Conservation (phyloP, 2,113 vertebrate species). For the Hippocampus mohnikei region DNA sequence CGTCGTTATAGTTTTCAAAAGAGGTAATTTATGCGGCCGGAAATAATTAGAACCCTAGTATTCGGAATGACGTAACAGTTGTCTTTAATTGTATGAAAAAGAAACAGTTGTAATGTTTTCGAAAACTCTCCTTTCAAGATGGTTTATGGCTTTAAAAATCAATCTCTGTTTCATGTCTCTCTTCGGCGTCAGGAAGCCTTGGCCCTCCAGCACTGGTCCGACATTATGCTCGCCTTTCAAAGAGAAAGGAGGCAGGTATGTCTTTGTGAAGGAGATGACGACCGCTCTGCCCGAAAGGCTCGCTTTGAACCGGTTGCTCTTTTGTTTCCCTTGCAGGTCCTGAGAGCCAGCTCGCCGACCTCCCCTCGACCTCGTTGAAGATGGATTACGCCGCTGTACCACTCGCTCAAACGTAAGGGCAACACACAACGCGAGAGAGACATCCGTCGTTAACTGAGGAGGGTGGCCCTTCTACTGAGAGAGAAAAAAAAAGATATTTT, state of each 20-base stretch:
- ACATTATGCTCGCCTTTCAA: slow-evolving; percentile 67
- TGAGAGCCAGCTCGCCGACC: slow-evolving; percentile 81
- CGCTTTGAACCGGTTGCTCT: background rate
- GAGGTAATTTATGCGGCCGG: too few relatives aligned
- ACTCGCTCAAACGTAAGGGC: slow-evolving; percentile 69
- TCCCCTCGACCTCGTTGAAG: slow-evolving; percentile 77
- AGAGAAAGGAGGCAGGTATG: slow-evolving; percentile 69
- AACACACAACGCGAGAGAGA: background rate
- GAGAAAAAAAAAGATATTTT: too few relatives aligned
- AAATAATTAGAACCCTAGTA: too few relatives aligned
- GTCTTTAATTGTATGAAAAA: too few relatives aligned
- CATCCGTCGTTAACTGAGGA: too few relatives aligned
- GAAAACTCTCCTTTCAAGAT: too few relatives aligned
- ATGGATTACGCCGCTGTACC: slow-evolving; percentile 79
- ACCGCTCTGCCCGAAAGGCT: background rate
- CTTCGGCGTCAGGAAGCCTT: slow-evolving; percentile 55
- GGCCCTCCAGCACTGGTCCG: slow-evolving; percentile 64
- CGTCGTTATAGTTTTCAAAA: too few relatives aligned
- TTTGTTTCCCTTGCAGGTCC: slow-evolving; percentile 53
- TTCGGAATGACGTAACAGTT: too few relatives aligned
- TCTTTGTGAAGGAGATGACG: background rate
- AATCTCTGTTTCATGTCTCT: background rate
- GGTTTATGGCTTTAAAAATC: background rate
- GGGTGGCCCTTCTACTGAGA: too few relatives aligned
- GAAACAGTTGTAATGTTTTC: too few relatives aligned